phyloP scores from a whole-genome alignment of 2,797 vertebrate genomes.

The Anguilla marmorata region DNA sequence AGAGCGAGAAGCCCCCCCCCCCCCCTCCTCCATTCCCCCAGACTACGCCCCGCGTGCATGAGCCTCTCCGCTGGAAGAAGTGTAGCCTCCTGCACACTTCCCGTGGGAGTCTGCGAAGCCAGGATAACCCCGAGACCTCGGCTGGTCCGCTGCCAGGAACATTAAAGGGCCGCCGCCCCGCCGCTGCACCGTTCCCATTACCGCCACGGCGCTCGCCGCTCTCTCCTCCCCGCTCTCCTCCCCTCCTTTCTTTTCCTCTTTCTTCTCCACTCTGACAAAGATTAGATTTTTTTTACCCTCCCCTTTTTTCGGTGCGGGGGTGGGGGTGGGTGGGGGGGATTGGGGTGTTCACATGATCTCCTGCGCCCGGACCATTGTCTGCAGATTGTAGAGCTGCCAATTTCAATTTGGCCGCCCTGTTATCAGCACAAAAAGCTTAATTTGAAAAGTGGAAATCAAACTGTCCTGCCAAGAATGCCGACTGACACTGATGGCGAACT shows the following conservation, averaged over 20 bases:
- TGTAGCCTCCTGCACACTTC: slow-evolving; percentile 74
- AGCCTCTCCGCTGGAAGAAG: slow-evolving; percentile 53
- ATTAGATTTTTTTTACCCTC: slow-evolving; percentile 70
- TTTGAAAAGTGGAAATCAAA: slow-evolving; percentile 86
- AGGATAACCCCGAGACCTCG: slow-evolving; percentile 84
- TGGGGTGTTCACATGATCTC: slow-evolving; percentile 72
- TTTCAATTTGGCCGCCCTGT: slow-evolving; percentile 77
- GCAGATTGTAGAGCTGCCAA: slow-evolving; percentile 77
- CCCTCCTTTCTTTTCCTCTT: slow-evolving; percentile 46
- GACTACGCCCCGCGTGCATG: slow-evolving; percentile 38
- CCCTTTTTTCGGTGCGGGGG: slow-evolving; percentile 31
- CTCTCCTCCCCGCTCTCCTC: slow-evolving; percentile 48
- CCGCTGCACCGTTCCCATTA: slow-evolving; percentile 68
- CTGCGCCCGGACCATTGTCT: slow-evolving; percentile 69
- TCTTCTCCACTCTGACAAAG: slow-evolving; percentile 73
- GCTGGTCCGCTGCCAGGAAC: slow-evolving; percentile 83
- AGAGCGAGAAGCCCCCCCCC: slow-evolving; percentile 40
- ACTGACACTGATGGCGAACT: slow-evolving; percentile 83
- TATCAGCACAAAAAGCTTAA: slow-evolving; percentile 78
- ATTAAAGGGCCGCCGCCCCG: slow-evolving; percentile 72
- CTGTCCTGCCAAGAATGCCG: slow-evolving; percentile 74
- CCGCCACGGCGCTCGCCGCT: slow-evolving; percentile 61
- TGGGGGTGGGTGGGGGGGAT: not conserved
- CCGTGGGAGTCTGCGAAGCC: slow-evolving; percentile 86
- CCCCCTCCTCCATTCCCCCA: slow-evolving; percentile 7